Evolutionary conservation across 2,797 vertebrate genomes (phyloP), one percentile per base, ranked within the genome.

Genomic region (Myotis findleyi): DNA sequence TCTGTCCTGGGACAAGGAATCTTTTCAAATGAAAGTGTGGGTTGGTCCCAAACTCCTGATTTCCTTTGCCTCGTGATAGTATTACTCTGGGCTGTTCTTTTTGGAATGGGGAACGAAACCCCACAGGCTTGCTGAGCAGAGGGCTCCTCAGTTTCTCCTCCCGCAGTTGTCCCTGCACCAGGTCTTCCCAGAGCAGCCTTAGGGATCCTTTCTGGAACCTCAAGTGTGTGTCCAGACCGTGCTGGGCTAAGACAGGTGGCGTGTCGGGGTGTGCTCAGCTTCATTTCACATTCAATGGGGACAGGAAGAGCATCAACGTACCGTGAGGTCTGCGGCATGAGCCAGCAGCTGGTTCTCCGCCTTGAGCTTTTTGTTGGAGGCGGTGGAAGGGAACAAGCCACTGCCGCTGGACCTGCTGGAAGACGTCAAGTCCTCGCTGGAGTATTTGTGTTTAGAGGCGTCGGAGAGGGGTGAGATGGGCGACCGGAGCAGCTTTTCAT

Each of bases 381-480:
- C 98, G 94, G 98, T 97, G 41, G 98, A 98, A 89, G 98, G 92
- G 95, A 98, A 97, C 59, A 98, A 84, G 88, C 97, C 89, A 25
- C 97, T 97, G 97, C 98, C 95, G 81, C 97, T 98, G 95, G 97
- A 95, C 97, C 97, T 98, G 97, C 96, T 96, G 95, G 98, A 97
- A 89, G 98, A 98, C 95, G 98, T 99, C 88, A 98, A 96, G 98
- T 99, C 99, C 96, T 98, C 98, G 16, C 96, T 97, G 96, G 98
- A 96, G 96, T 99, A 98, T 98, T 97, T 98, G 97, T 98, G 96
- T 97, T 99, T 99, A 0, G 98, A 98, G 93, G 97, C 98, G 94
- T 99, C 98, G 2, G 99, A 98, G 96, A 99, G 97, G 33, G 99
- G 99, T 89, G 99, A 99, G 94, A 99, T 82, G 69, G 99, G 98